Percentiles rank a stretch among this genome's conserved stretches.
Evolutionary conservation across 2,797 vertebrate genomes (phyloP).

Genomic region (Sebastes minor): DNA sequence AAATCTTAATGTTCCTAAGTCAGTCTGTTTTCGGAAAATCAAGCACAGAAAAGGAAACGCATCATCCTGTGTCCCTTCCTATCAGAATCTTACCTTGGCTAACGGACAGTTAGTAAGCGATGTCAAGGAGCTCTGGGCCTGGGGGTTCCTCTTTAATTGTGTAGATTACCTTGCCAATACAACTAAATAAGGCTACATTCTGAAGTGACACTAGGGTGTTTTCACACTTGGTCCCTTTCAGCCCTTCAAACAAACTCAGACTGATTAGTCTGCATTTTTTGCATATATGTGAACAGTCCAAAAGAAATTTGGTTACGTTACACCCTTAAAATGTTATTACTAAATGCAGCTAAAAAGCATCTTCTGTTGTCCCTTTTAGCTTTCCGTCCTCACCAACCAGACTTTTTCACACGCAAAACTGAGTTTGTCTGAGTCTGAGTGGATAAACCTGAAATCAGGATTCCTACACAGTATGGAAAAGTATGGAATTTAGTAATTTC

Average conservation of each 20-base stretch:
- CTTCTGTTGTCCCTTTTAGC: not conserved
- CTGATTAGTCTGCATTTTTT: not conserved
- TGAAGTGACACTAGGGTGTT: not conserved
- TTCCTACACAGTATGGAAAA: no score
- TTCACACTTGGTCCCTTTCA: no score
- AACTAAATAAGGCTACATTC: not conserved
- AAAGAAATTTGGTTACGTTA: not conserved
- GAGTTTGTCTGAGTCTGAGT: not conserved
- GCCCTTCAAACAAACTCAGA: not conserved
- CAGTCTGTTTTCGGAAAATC: not conserved
- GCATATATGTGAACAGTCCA: not conserved
- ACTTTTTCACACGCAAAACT: not conserved
- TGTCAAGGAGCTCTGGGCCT: not conserved
- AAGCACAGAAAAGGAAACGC: not conserved
- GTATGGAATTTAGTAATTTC: no score
- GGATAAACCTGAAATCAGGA: not conserved
- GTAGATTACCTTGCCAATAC: not conserved
- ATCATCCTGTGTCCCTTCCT: not conserved
- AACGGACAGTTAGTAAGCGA: not conserved
- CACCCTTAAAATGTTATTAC: not conserved
- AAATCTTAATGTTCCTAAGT: not conserved
- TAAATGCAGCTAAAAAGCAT: not conserved
- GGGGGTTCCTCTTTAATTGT: not conserved
- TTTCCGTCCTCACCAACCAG: not conserved
- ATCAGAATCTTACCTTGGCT: not conserved